These are phyloP conservation scores for Gambusia affinis DNA, from an alignment of 2,113 vertebrate species.

Conservation along the genomic window DNA sequence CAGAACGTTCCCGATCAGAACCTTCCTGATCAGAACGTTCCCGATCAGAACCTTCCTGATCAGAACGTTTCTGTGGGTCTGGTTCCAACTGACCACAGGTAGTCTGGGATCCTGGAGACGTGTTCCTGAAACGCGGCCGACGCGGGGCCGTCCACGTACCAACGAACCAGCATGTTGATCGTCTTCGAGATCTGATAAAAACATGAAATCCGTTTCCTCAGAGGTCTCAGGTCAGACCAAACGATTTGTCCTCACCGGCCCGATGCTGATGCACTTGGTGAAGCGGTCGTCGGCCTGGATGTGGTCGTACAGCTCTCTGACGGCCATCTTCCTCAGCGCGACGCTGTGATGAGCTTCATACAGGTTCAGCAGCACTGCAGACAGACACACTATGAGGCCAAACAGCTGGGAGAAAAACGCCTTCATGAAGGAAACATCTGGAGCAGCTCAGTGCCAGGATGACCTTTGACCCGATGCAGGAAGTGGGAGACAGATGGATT, in stretches of 20 bases:
- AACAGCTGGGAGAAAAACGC: background rate
- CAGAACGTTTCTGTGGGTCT: background rate
- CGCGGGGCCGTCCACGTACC: conserved; percentile 86
- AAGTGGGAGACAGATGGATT: no score
- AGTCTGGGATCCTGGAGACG: conserved; percentile 90
- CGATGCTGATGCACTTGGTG: conserved; percentile 92
- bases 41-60: background rate
- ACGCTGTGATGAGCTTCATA: conserved; percentile 89
- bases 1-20: background rate
- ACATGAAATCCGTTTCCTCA: background rate
- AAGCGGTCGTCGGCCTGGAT: conserved; percentile 91
- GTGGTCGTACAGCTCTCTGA: conserved; percentile 87
- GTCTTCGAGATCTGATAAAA: conserved; percentile 91
- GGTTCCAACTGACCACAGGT: conserved; percentile 86
- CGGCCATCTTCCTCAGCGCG: conserved; percentile 78
- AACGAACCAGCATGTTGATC: conserved; percentile 95
- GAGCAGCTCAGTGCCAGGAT: no score
- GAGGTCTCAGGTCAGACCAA: background rate
- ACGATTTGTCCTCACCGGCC: conserved; percentile 81
- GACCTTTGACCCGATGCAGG: no score
- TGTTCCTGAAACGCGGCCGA: conserved; percentile 89
- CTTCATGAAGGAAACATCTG: no score
- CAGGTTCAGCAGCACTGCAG: conserved; percentile 85
- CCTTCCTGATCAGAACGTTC: no score
- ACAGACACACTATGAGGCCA: background rate